Conservation (phyloP, 2,888 invertebrate species). For the Macrosiphum euphorbiae region DNA sequence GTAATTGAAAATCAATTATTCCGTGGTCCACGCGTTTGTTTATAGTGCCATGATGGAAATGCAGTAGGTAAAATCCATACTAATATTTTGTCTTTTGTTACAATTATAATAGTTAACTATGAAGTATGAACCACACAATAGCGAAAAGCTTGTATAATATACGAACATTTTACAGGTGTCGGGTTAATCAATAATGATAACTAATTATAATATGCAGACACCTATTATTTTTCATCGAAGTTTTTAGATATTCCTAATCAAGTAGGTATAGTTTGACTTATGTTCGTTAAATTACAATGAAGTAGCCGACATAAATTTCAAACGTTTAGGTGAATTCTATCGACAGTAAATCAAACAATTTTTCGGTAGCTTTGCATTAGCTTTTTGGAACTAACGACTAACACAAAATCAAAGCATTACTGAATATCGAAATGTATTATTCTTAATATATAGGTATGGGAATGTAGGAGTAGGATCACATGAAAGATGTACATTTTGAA, state of each 20-base stretch:
- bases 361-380: not conserved
- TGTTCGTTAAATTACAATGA: not conserved
- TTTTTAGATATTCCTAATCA: not conserved
- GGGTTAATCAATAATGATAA: not conserved
- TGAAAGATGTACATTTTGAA: not conserved
- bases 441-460: not conserved
- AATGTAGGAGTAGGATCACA: not conserved
- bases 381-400: not conserved
- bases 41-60: not conserved
- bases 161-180: not conserved
- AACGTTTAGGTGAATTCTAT: not conserved
- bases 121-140: not conserved
- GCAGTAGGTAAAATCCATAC: not conserved
- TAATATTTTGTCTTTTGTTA: not conserved
- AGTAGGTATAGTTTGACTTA: not conserved
- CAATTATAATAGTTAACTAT: not conserved
- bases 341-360: not conserved
- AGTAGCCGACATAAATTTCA: not conserved
- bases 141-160: not conserved
- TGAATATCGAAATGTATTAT: not conserved
- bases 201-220: not conserved
- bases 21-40: not conserved
- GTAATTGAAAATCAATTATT: not conserved
- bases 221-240: not conserved
- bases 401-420: not conserved